Evolutionary conservation across 1,140 invertebrate species (phyloP).

Genomic region (silkworm (Bombyx mori)): DNA sequence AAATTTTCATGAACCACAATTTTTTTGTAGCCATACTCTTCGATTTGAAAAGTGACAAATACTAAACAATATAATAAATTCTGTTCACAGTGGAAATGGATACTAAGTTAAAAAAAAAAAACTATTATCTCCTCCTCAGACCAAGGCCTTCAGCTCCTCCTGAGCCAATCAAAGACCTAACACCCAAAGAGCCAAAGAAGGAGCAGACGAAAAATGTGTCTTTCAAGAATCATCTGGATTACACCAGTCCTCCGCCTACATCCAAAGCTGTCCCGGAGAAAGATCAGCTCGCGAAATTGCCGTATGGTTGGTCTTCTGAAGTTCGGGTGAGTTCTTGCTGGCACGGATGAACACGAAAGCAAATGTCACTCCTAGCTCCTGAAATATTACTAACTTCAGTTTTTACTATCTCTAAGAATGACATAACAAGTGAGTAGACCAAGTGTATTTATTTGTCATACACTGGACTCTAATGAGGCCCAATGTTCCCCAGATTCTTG

Average conservation of each 20-base stretch:
- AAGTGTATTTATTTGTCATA: too few species aligned
- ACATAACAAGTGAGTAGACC: too few species aligned
- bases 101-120: too few species aligned
- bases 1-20: too few species aligned
- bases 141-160: conserved; percentile 43
- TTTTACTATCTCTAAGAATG: too few species aligned
- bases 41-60: too few species aligned
- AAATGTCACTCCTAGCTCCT: not conserved
- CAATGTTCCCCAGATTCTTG: too few species aligned
- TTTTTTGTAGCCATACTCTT: too few species aligned
- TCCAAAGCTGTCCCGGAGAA: conserved; percentile 66
- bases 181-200: conserved; percentile 52
- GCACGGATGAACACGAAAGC: not conserved
- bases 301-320: conserved; percentile 65
- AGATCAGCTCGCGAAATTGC: conserved; percentile 63
- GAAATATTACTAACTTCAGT: not conserved
- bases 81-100: too few species aligned
- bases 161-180: conserved; percentile 44
- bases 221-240: conserved; percentile 67
- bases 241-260: conserved; percentile 49
- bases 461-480: too few species aligned
- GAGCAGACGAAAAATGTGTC: conserved; percentile 68
- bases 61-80: too few species aligned
- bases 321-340: conserved; percentile 18
- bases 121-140: conserved; percentile 17